phyloP scores from a whole-genome alignment of 2,113 vertebrate genomes.

The Crotophaga sulcirostris region DNA sequence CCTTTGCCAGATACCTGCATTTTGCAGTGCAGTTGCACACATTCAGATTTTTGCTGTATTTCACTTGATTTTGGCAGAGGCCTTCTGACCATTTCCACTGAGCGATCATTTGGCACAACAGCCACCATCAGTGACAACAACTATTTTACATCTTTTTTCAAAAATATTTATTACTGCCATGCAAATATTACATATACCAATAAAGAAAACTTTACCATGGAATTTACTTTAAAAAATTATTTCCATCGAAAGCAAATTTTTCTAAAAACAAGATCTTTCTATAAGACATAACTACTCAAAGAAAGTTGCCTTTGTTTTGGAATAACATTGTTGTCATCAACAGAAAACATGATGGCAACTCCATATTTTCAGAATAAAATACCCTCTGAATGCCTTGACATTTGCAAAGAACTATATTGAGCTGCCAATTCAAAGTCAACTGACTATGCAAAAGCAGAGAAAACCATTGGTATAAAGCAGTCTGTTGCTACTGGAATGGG shows the following conservation, averaged over 20 bases:
- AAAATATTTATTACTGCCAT: not conserved
- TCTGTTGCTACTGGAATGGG: not conserved
- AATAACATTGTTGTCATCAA: not conserved
- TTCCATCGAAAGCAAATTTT: not conserved
- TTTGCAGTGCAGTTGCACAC: not conserved
- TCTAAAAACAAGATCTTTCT: not conserved
- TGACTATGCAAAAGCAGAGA: not conserved
- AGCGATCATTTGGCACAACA: not conserved
- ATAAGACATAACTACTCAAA: not conserved
- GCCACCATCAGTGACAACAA: not conserved
- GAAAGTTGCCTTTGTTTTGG: not conserved
- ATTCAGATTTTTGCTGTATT: fast-evolving
- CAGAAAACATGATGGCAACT: not conserved
- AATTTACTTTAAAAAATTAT: not conserved
- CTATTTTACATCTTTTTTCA: not conserved
- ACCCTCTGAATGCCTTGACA: not conserved
- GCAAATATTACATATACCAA: not conserved
- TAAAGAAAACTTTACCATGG: not conserved
- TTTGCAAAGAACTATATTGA: not conserved
- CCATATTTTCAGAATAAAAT: not conserved
- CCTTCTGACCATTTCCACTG: not conserved
- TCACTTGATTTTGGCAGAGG: not conserved
- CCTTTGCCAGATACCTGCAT: fast-evolving
- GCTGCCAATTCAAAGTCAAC: not conserved
- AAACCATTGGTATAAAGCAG: not conserved